Conservation (phyloP, 2,888 invertebrate species). For the Synergus japonicus region DNA sequence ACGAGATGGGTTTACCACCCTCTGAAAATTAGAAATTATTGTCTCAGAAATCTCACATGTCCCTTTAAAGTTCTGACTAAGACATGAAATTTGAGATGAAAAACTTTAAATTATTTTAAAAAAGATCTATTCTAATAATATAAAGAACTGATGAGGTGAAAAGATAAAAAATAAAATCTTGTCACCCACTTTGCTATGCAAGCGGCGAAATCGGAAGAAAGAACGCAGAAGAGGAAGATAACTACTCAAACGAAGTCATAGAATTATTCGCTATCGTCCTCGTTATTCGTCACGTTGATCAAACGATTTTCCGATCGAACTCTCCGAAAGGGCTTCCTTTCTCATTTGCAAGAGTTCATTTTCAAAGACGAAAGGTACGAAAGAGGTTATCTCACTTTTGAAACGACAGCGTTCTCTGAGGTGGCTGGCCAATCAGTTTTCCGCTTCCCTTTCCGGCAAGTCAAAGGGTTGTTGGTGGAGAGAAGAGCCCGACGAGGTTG, state of each 20-base stretch:
- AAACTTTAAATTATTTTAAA: background rate
- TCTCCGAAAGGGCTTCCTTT: conserved; percentile 20
- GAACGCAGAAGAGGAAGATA: conserved; percentile 32
- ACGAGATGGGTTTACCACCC: too few species aligned
- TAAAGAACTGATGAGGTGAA: conserved; percentile 47
- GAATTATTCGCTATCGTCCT: conserved; percentile 38
- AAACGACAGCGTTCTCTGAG: conserved; percentile 37
- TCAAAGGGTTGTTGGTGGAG: conserved; percentile 68
- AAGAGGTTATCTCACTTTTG: conserved; percentile 35
- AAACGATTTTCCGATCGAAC: conserved; percentile 41
- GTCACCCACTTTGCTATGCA: conserved; percentile 21
- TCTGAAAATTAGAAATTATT: background rate
- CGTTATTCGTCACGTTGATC: conserved; percentile 38
- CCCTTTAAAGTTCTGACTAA: too few species aligned
- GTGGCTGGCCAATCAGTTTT: conserved; percentile 65
- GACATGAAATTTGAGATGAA: background rate
- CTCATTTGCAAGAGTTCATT: conserved; percentile 41
- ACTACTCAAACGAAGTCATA: conserved; percentile 42
- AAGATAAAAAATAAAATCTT: conserved; percentile 32
- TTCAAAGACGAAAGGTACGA: conserved; percentile 20
- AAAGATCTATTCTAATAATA: background rate
- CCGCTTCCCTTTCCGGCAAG: conserved; percentile 58
- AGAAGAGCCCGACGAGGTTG: conserved; percentile 61
- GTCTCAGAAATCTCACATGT: background rate
- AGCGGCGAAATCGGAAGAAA: conserved; percentile 40